Evolutionary conservation across 2,797 vertebrate species (phyloP), one percentile per base, ranked within the genome.

Genomic region (Acropternis orthonyx): DNA sequence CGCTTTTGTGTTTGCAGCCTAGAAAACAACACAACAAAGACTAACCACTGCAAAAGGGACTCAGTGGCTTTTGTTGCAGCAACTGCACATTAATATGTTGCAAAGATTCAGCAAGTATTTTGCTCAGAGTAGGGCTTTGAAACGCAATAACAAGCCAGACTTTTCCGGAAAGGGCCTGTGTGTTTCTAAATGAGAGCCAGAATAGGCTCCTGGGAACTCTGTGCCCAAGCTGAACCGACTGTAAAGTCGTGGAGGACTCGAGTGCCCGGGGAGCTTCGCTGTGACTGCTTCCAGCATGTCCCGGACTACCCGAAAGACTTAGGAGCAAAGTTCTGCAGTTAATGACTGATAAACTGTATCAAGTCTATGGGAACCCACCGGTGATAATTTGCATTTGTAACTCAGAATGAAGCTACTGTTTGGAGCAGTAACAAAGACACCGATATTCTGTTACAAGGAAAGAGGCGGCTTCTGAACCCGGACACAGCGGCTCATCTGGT

Each of bases 341-440:
- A 51, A 67, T 27, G n/a, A 65, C 18, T 48, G 4, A 46, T 8
- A 26, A 11, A 46, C 2, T 1, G 0, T 34, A 27, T 58, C 9
- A 26, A 51, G 16, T 26, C 36, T 19, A 6, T 24, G 11, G 23
- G 34, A 83, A 32, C 20, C 5, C 6, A 9, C 18, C 48, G 21
- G 18, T 72, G 49, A 36, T 73, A 85, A 72, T 14, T 2, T 48
- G n/a, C 19, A 15, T 82, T 62, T 78, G 27, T 62, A 34, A 49
- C 32, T 54, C 7, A 44, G 23, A 65, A 51, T 41, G 41, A 56
- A 81, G 52, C 22, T 46, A 26, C 54, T 39, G 49, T 36, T 72
- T 11, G 76, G 63, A 51, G 52, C 28, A 85, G 49, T n/a, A 82
- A 37, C 4, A 28, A n/a, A 52, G 14, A 36, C 34, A 23, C 21